Evolutionary conservation across 2,113 vertebrate species (phyloP).

Genomic region (Osmerus eperlanus): DNA sequence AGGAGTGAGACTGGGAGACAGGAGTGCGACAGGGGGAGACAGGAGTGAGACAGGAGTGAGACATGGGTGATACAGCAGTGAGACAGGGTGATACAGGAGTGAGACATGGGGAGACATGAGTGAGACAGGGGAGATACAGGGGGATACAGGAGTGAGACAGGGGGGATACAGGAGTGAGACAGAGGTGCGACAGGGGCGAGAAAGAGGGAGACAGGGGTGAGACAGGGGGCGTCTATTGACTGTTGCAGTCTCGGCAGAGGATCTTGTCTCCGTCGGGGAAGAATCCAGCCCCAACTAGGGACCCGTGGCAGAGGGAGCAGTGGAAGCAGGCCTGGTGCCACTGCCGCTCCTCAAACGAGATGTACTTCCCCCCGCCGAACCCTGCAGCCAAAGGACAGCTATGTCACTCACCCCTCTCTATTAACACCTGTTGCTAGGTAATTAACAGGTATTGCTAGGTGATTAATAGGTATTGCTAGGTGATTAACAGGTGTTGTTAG

Average conservation of each 20-base stretch:
- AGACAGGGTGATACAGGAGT: not conserved
- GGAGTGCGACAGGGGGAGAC: not conserved
- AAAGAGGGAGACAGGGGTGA: too few species aligned
- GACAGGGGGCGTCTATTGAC: constrained; percentile 73
- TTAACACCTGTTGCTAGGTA: too few species aligned
- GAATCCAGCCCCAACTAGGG: constrained; percentile 93
- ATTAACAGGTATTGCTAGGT: too few species aligned
- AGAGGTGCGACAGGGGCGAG: not conserved
- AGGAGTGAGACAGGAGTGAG: too few species aligned
- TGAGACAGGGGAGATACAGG: too few species aligned
- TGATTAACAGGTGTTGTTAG: too few species aligned
- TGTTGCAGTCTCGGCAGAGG: constrained; percentile 90
- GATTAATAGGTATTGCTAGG: too few species aligned
- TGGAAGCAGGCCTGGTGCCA: constrained; percentile 98
- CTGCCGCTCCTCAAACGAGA: constrained; percentile 97
- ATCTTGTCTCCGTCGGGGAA: constrained; percentile 86
- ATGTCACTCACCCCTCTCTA: not conserved
- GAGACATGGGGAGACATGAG: too few species aligned
- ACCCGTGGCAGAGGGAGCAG: constrained; percentile 87
- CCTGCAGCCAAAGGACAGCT: constrained; percentile 64
- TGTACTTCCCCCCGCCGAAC: constrained; percentile 94
- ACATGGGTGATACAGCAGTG: not conserved
- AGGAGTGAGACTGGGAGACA: not conserved
- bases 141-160: too few species aligned
- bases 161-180: not conserved